phyloP scores from a whole-genome alignment of 2,888 invertebrate genomes.

The Caenorhabditis sp. region DNA sequence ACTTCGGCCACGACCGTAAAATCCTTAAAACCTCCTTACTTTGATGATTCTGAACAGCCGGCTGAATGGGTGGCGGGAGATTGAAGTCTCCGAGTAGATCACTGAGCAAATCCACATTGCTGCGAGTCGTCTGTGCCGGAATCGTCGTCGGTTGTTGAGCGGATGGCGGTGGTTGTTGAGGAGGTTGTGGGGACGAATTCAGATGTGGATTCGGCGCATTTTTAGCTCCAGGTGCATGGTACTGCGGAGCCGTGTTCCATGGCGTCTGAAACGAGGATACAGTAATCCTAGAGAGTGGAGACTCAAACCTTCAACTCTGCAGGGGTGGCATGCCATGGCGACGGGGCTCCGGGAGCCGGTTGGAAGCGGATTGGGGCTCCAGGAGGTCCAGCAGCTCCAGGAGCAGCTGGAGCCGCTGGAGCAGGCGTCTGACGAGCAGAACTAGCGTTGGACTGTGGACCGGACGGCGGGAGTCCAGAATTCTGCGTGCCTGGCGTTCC shows the following conservation, averaged over 20 bases:
- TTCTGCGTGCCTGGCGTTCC: too few species aligned
- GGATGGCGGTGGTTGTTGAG: background rate
- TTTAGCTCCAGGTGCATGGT: slow-evolving; percentile 29
- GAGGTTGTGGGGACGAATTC: background rate
- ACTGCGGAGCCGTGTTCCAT: slow-evolving; percentile 22
- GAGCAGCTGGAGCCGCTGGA: background rate
- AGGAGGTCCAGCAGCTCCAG: too few species aligned
- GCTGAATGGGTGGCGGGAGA: slow-evolving; percentile 57
- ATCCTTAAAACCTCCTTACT: too few species aligned
- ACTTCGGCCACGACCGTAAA: too few species aligned
- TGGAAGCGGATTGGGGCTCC: slow-evolving; percentile 21
- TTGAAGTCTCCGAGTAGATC: slow-evolving; percentile 68
- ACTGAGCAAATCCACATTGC: slow-evolving; percentile 63
- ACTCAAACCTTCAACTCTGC: slow-evolving; percentile 29
- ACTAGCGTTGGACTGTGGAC: background rate
- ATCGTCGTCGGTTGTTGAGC: slow-evolving; percentile 2
- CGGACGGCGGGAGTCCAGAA: too few species aligned
- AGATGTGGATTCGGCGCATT: background rate
- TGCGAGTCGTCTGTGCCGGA: background rate
- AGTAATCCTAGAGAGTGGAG: too few species aligned
- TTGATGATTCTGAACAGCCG: slow-evolving; percentile 28
- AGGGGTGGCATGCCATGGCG: slow-evolving; percentile 51
- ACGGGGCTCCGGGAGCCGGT: slow-evolving; percentile 43
- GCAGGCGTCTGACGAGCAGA: slow-evolving; percentile 1
- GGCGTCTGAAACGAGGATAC: slow-evolving; percentile 13